phyloP scores from a whole-genome alignment of 2,113 vertebrate species.

The Atlantisia rogersi region DNA sequence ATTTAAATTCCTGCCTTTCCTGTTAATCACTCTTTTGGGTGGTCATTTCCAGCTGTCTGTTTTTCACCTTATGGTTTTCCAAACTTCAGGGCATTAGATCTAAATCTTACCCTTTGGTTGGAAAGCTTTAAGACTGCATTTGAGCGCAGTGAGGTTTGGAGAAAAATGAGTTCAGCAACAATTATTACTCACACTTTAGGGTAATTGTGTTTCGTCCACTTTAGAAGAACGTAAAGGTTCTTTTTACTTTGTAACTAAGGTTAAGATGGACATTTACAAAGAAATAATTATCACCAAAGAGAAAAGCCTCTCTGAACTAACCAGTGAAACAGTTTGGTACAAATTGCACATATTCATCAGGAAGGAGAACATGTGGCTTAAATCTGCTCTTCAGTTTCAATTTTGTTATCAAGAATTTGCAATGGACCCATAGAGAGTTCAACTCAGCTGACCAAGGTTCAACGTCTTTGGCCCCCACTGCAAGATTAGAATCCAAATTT shows the following conservation, averaged over 20 bases:
- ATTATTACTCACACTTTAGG: background rate
- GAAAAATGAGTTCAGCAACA: background rate
- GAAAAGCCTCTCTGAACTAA: background rate
- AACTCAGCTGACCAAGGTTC: background rate
- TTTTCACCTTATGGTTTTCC: background rate
- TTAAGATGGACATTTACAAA: background rate
- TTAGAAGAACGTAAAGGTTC: background rate
- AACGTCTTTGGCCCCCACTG: background rate
- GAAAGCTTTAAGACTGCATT: background rate
- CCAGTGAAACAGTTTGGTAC: background rate
- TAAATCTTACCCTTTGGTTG: background rate
- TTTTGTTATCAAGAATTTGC: background rate
- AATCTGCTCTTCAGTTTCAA: background rate
- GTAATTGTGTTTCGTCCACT: background rate
- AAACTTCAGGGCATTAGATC: background rate
- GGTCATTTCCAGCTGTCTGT: background rate
- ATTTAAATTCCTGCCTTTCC: slow-evolving; percentile 35
- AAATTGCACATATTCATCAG: background rate
- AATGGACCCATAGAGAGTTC: background rate
- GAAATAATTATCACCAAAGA: background rate
- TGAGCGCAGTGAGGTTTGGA: background rate
- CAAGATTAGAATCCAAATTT: background rate
- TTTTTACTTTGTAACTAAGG: background rate
- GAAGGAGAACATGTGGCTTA: background rate
- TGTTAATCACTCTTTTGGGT: slow-evolving; percentile 22